Percentiles rank a stretch among this genome's conserved stretches.
Evolutionary conservation across 2,888 invertebrate genomes (phyloP).

Genomic region (Laspeyria flexula): DNA sequence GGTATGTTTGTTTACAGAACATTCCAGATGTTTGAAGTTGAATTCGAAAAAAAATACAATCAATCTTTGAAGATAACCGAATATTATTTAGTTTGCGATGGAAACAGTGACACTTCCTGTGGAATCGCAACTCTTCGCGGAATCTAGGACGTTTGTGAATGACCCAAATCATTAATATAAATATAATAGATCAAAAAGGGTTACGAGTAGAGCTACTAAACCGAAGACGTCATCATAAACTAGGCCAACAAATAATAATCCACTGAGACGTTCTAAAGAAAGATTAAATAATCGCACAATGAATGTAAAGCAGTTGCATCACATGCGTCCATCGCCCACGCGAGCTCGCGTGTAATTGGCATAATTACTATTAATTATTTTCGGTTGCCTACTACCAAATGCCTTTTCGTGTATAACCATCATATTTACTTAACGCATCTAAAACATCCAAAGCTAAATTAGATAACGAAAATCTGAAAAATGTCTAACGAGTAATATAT

Average conservation of each 20-base stretch:
- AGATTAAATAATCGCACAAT: slow-evolving; percentile 66
- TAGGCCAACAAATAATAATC: slow-evolving; percentile 55
- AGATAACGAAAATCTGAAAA: too few species aligned
- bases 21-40: background rate
- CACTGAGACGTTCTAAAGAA: slow-evolving; percentile 42
- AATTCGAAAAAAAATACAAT: slow-evolving; percentile 9
- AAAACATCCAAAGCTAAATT: slow-evolving; percentile 1
- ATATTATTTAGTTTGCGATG: slow-evolving; percentile 15
- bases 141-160: slow-evolving; percentile 30
- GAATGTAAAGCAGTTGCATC: slow-evolving; percentile 59
- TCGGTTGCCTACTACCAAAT: slow-evolving; percentile 56
- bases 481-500: too few species aligned
- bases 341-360: slow-evolving; percentile 67
- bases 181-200: slow-evolving; percentile 51
- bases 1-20: slow-evolving; percentile 4
- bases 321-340: slow-evolving; percentile 66
- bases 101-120: slow-evolving; percentile 33
- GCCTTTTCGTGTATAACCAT: slow-evolving; percentile 33
- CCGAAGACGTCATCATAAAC: slow-evolving; percentile 44
- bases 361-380: slow-evolving; percentile 74
- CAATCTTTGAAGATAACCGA: slow-evolving; percentile 9
- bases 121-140: slow-evolving; percentile 24
- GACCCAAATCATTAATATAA: slow-evolving; percentile 48
- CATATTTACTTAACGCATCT: slow-evolving; percentile 31
- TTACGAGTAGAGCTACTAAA: slow-evolving; percentile 37